phyloP scores from a whole-genome alignment of 2,797 vertebrate genomes.

The Pantherophis alleghaniensis region DNA sequence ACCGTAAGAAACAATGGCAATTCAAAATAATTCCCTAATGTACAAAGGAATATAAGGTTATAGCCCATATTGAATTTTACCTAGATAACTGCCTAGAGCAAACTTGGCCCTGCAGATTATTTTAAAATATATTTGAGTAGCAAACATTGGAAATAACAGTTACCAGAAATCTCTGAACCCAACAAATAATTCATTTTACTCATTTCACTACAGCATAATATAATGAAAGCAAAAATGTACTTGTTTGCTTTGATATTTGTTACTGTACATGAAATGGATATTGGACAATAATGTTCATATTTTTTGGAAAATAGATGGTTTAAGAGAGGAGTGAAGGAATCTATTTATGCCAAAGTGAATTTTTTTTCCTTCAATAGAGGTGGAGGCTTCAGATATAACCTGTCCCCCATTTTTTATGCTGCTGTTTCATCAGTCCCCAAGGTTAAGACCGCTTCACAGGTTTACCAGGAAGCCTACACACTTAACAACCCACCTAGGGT shows the following conservation, averaged over 20 bases:
- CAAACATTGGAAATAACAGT: not conserved
- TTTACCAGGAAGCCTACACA: not conserved
- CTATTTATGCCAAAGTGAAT: not conserved
- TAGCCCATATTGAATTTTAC: not conserved
- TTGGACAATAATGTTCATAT: not conserved
- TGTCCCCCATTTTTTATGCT: not conserved
- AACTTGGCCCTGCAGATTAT: not conserved
- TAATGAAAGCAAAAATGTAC: not conserved
- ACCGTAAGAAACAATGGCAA: not conserved
- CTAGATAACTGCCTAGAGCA: not conserved
- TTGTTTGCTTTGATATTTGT: not conserved
- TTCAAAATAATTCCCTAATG: not conserved
- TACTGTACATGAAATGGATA: not conserved
- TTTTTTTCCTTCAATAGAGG: not conserved
- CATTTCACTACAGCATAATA: not conserved
- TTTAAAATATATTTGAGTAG: not conserved
- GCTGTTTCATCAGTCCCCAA: not conserved
- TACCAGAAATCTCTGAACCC: not conserved
- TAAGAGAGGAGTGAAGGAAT: not conserved
- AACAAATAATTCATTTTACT: not conserved
- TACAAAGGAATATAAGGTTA: not conserved
- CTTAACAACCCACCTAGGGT: not conserved
- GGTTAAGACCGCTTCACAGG: not conserved
- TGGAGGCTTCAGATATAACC: not conserved
- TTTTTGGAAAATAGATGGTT: not conserved